These are phyloP conservation scores for Dryadula phaetusa DNA, from an alignment of 2,888 invertebrate genomes.

Conservation along the genomic window DNA sequence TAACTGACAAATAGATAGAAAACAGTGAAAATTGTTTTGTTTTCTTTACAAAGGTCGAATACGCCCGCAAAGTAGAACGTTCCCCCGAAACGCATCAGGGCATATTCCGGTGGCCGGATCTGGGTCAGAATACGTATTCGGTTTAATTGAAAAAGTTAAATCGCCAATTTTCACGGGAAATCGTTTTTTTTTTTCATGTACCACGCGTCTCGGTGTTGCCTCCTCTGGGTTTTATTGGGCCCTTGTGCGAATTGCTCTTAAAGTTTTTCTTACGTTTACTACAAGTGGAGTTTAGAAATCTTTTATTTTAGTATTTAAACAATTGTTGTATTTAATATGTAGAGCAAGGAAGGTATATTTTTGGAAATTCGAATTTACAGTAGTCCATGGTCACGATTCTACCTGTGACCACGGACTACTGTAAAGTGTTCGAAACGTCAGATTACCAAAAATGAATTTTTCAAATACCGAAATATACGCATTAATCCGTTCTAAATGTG, in stretches of 20 bases:
- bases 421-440: too few relatives aligned
- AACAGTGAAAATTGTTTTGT: constrained; percentile 42
- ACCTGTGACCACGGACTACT: too few relatives aligned
- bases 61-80: constrained; percentile 59
- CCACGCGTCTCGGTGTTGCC: constrained; percentile 44
- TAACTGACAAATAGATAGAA: not conserved
- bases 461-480: too few relatives aligned
- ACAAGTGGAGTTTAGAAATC: constrained; percentile 40
- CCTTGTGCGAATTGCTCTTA: constrained; percentile 46
- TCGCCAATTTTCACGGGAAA: constrained; percentile 71
- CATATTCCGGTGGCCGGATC: constrained; percentile 52
- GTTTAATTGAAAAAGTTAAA: constrained; percentile 66
- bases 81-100: constrained; percentile 63
- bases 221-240: constrained; percentile 46
- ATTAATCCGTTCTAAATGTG: too few relatives aligned
- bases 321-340: too few relatives aligned
- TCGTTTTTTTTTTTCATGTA: constrained; percentile 48
- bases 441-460: too few relatives aligned
- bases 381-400: too few relatives aligned
- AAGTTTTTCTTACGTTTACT: constrained; percentile 43
- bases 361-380: too few relatives aligned
- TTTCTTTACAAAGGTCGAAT: constrained; percentile 54
- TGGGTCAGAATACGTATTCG: constrained; percentile 49
- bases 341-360: too few relatives aligned
- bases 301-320: constrained; percentile 5